phyloP scores from a whole-genome alignment of 2,888 invertebrate species.

The Rotaria magnacalcarata region DNA sequence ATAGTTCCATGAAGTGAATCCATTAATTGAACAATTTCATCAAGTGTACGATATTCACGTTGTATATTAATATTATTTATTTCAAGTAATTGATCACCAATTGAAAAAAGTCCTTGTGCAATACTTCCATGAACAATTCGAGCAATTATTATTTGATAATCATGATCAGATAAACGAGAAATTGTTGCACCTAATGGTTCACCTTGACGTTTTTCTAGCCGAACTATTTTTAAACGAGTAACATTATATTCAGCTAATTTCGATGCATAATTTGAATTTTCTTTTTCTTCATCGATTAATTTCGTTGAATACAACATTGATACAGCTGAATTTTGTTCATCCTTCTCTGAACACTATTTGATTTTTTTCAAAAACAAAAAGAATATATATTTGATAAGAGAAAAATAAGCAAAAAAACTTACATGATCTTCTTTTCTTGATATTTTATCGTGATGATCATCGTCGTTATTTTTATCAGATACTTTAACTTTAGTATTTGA shows the following conservation, averaged over 20 bases:
- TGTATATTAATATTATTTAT: background rate
- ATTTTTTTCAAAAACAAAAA: too few relatives aligned
- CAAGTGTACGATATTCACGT: background rate
- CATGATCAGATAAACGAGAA: background rate
- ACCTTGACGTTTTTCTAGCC: slow-evolving; percentile 6
- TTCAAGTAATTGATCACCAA: slow-evolving; percentile 11
- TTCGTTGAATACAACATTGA: background rate
- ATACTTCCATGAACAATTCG: background rate
- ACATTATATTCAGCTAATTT: background rate
- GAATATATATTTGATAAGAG: too few relatives aligned
- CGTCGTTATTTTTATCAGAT: too few relatives aligned
- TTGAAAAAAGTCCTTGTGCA: background rate
- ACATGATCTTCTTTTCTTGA: background rate
- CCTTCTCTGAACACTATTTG: background rate
- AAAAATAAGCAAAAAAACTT: background rate
- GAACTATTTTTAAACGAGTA: background rate
- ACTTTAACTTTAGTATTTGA: background rate
- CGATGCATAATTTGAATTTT: background rate
- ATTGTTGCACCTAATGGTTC: slow-evolving; percentile 14
- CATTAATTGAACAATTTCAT: slow-evolving; percentile 10
- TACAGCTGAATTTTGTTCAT: background rate
- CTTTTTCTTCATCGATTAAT: background rate
- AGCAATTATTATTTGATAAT: background rate
- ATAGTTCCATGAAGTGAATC: background rate
- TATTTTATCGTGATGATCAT: background rate